Percentiles rank a stretch among this genome's conserved stretches.
These are phyloP conservation scores for Drosophila stalkeri DNA, from an alignment of 2,888 invertebrate genomes.

Conservation along the genomic window DNA sequence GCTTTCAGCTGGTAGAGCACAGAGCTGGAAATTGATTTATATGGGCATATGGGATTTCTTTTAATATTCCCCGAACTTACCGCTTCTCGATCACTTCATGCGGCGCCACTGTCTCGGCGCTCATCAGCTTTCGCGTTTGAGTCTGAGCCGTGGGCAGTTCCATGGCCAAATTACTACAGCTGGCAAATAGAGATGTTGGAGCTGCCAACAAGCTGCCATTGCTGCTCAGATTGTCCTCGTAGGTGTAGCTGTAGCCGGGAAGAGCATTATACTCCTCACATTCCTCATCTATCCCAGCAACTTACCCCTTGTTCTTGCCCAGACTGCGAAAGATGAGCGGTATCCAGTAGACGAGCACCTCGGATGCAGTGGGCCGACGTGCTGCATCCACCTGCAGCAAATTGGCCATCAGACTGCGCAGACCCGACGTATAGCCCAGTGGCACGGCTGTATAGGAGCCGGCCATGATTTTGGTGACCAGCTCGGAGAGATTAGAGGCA, in stretches of 20 bases:
- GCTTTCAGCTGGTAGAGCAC: constrained; percentile 87
- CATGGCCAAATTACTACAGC: constrained; percentile 59
- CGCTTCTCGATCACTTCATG: constrained; percentile 82
- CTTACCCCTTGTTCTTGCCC: constrained; percentile 84
- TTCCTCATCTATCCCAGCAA: too few species aligned
- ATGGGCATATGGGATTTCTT: neutral
- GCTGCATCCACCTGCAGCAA: constrained; percentile 88
- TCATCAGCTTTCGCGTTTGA: constrained; percentile 83
- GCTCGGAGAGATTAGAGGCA: constrained; percentile 89
- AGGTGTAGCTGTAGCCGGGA: constrained; percentile 72
- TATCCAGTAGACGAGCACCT: constrained; percentile 87
- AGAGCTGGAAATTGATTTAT: constrained; percentile 81
- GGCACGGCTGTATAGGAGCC: constrained; percentile 89
- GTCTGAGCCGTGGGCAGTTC: constrained; percentile 82
- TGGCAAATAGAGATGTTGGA: constrained; percentile 36
- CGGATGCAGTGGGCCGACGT: constrained; percentile 88
- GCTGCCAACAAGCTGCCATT: constrained; percentile 52
- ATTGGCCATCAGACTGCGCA: constrained; percentile 88
- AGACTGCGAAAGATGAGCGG: constrained; percentile 85
- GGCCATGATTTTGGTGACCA: constrained; percentile 91
- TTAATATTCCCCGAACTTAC: constrained; percentile 45
- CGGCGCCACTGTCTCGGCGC: constrained; percentile 82
- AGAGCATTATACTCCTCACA: too few species aligned
- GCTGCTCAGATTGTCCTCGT: constrained; percentile 76
- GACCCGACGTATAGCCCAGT: constrained; percentile 88